These are phyloP conservation scores for Halcyon senegalensis DNA, from an alignment of 2,113 vertebrate genomes.

Conservation along the genomic window DNA sequence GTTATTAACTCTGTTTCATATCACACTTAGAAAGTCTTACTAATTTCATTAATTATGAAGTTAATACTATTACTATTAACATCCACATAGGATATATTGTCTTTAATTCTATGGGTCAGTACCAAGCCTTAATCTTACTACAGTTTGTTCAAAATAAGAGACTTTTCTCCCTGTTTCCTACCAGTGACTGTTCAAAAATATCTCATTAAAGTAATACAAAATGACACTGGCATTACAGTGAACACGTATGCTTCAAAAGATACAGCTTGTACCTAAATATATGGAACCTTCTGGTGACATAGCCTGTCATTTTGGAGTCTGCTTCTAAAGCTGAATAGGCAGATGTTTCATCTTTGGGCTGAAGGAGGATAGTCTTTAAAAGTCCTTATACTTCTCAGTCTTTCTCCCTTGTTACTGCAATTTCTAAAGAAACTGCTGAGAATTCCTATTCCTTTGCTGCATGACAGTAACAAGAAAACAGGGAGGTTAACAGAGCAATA, in stretches of 20 bases:
- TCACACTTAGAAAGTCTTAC: neutral
- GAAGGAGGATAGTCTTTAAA: neutral
- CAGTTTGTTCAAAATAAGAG: neutral
- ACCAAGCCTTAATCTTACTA: neutral
- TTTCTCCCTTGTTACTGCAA: neutral
- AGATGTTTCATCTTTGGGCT: neutral
- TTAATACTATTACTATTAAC: neutral
- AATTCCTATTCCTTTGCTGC: neutral
- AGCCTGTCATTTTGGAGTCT: neutral
- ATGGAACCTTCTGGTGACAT: neutral
- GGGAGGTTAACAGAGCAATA: slow-evolving; percentile 14
- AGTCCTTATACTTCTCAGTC: neutral
- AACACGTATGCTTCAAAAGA: neutral
- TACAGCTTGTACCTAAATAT: neutral
- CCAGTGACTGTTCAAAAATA: neutral
- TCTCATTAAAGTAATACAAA: neutral
- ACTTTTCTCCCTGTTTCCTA: neutral
- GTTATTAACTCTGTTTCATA: neutral
- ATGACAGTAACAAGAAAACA: neutral
- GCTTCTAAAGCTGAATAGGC: neutral
- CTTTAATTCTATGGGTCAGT: neutral
- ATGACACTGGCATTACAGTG: neutral
- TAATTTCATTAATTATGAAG: neutral
- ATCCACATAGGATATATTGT: neutral
- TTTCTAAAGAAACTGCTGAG: neutral